Evolutionary conservation across 2,113 vertebrate species (phyloP), one percentile per base, ranked within the genome.

Genomic region (Mormoops blainvillei): DNA sequence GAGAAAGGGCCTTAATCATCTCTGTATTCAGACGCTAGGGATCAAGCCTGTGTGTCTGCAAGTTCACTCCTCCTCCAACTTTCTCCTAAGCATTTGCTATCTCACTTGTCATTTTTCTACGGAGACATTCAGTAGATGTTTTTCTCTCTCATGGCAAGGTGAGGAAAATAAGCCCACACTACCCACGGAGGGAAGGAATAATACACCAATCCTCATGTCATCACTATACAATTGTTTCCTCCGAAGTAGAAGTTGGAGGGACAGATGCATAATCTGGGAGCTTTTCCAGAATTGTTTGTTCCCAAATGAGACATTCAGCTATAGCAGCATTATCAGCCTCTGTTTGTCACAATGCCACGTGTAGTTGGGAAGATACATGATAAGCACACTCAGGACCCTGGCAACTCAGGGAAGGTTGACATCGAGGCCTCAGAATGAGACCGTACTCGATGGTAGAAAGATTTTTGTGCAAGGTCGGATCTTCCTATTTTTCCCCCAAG

Each of bases 261-360:
- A 92, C 28, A 96, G 63, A 94, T 97, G 96, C 81, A 88, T 95
- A 92, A 94, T 94, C 71, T 95, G 78, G 54, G 94, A 97, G 76
- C 1, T 11, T 96, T 97, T 97, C 82, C 67, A 97, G 83, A 87
- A 96, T 97, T 18, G 4, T 96, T 96, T 94, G 83, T 87, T 97
- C 88, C 87, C 71, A 95, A 96, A 96, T 87, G 95, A 38, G 71
- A 97, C 68, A 58, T 73, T 81, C 74, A 73, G 33, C 52, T 78
- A 61, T 97, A 87, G 11, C 73, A 81, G 63, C 48, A 76, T 83
- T 95, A 95, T 36, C 88, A 96, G 81, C 10, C 86, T 96, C 14
- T 88, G 9, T 96, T 97, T 97, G 48, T 96, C 20, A 7, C 77
- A 52, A 45, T 95, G 38, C 82, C 58, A 41, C 31, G n/a, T 76